Conservation (phyloP, 2,888 invertebrate species). For the Eubasilissa splendida region DNA sequence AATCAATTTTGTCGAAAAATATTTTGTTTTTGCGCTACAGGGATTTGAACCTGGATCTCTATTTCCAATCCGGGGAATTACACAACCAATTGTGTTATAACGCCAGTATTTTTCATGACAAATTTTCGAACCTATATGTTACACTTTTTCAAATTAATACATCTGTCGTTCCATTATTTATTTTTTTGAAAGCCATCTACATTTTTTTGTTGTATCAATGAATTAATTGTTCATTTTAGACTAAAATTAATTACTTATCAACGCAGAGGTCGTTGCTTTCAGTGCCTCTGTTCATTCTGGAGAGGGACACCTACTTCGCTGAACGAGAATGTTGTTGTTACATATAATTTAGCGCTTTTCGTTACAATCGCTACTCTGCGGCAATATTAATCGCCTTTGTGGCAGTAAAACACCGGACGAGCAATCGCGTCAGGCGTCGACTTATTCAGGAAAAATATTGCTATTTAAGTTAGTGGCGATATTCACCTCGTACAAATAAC, state of each 20-base stretch:
- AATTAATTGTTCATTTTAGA: not conserved
- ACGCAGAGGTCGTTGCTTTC: not conserved
- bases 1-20: too few relatives aligned
- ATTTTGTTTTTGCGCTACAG: too few relatives aligned
- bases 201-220: not conserved
- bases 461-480: not conserved
- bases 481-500: too few relatives aligned
- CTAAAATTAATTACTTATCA: not conserved
- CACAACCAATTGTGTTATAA: too few relatives aligned
- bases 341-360: not conserved
- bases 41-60: too few relatives aligned
- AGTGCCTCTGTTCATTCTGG: not conserved
- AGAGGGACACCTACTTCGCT: slow-evolving; percentile 8
- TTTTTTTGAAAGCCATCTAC: not conserved
- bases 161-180: too few relatives aligned
- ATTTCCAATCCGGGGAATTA: too few relatives aligned
- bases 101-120: too few relatives aligned
- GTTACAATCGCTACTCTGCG: not conserved
- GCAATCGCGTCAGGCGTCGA: not conserved
- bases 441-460: not conserved
- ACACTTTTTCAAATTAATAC: too few relatives aligned
- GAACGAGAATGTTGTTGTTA: slow-evolving; percentile 6
- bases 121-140: too few relatives aligned
- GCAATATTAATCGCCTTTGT: slow-evolving; percentile 2
- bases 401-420: not conserved